These are phyloP conservation scores for Montipora efflorescens DNA, from an alignment of 64 coral and sea anemone species.

Conservation along the genomic window DNA sequence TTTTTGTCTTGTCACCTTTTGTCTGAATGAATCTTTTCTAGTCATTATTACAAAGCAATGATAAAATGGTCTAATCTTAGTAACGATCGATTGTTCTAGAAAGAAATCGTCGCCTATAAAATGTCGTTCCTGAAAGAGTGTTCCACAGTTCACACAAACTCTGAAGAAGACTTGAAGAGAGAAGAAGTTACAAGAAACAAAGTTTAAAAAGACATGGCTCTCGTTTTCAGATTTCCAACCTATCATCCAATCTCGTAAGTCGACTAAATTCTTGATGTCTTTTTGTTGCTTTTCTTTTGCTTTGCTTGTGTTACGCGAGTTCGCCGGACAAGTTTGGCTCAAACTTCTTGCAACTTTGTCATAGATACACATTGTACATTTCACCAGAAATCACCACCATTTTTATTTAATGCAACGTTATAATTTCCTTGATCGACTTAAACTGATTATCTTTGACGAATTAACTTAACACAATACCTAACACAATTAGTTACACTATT, in stretches of 20 bases:
- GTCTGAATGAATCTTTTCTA: background rate
- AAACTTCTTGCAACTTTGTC: too few relatives aligned
- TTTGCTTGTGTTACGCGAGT: too few relatives aligned
- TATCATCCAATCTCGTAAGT: constrained; percentile 11
- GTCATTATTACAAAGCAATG: constrained; percentile 13
- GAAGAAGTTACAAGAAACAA: constrained; percentile 5
- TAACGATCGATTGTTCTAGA: background rate
- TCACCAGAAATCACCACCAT: too few relatives aligned
- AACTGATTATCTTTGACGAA: too few relatives aligned
- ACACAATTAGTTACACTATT: too few relatives aligned
- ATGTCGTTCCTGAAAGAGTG: background rate
- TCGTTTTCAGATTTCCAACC: constrained; percentile 28
- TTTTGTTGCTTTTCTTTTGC: too few relatives aligned
- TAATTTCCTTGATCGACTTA: too few relatives aligned
- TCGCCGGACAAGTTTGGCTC: too few relatives aligned
- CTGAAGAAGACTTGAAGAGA: background rate
- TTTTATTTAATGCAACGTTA: too few relatives aligned
- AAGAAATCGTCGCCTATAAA: background rate
- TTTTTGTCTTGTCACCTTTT: constrained; percentile 20
- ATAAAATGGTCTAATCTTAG: constrained; percentile 25
- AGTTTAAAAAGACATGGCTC: constrained; percentile 17
- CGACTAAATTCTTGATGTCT: too few relatives aligned
- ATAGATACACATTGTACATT: too few relatives aligned
- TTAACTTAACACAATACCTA: too few relatives aligned
- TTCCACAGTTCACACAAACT: background rate